A percentile compares a stretch with the other conserved stretches of the same genome.
phyloP scores from a whole-genome alignment of 2,797 vertebrate genomes.

The Halcyon chelicuti region DNA sequence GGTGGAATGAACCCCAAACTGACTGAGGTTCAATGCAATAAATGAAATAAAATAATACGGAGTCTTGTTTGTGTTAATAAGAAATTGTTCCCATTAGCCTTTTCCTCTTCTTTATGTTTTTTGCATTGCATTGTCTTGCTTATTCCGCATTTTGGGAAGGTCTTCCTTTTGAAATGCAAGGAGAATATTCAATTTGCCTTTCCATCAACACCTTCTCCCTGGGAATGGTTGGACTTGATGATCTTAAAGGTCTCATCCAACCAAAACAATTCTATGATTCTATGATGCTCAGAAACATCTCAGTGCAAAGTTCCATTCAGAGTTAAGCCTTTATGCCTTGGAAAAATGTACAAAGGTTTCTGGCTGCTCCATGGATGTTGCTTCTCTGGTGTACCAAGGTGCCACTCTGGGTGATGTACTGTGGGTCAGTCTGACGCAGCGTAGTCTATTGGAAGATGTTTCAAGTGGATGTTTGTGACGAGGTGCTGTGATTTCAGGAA shows the following conservation, averaged over 20 bases:
- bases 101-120: background rate
- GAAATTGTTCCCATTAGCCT: background rate
- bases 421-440: rapidly evolving
- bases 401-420: rapidly evolving
- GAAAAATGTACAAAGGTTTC: background rate
- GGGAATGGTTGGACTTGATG: too few species aligned
- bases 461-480: background rate
- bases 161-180: background rate
- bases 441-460: background rate
- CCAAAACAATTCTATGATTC: too few species aligned
- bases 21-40: background rate
- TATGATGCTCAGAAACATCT: background rate
- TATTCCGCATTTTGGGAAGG: background rate
- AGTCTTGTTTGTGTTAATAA: background rate
- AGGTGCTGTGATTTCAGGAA: background rate
- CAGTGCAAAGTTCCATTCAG: background rate
- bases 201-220: background rate
- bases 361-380: background rate
- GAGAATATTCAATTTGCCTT: background rate
- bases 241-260: too few species aligned
- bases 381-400: background rate
- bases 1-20: background rate
- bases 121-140: background rate
- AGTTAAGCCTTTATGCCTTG: background rate
- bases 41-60: background rate